Conservation (phyloP, 2,113 vertebrate genomes). For the Leptobrachium ailaonicum region DNA sequence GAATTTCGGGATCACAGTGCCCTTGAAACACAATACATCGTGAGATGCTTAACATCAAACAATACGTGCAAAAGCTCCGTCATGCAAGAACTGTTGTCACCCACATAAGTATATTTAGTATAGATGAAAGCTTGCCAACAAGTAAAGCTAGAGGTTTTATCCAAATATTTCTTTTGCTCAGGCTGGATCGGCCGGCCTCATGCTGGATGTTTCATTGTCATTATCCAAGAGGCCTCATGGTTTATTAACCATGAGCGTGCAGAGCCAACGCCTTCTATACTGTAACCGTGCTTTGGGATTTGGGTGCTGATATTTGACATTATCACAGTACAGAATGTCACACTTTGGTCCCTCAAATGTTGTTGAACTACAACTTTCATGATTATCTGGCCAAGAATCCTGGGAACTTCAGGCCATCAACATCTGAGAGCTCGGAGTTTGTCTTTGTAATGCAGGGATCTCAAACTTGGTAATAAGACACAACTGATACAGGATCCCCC, state of each 20-base stretch:
- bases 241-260: background rate
- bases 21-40: slow-evolving; percentile 30
- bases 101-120: background rate
- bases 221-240: background rate
- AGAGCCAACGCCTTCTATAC: too few relatives aligned
- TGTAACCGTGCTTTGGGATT: too few relatives aligned
- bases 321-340: too few relatives aligned
- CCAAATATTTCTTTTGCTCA: slow-evolving; percentile 38
- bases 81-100: slow-evolving; percentile 9
- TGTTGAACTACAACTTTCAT: too few relatives aligned
- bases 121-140: slow-evolving; percentile 23
- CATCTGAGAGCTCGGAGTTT: too few relatives aligned
- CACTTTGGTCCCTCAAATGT: too few relatives aligned
- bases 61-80: slow-evolving; percentile 3
- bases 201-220: slow-evolving; percentile 19
- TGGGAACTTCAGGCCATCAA: too few relatives aligned
- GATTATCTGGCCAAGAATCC: too few relatives aligned
- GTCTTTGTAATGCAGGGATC: too few relatives aligned
- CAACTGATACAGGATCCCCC: too few relatives aligned
- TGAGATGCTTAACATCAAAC: slow-evolving; percentile 34
- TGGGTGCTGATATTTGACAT: too few relatives aligned
- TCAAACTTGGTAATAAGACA: too few relatives aligned
- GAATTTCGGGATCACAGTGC: slow-evolving; percentile 31
- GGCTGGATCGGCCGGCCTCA: slow-evolving; percentile 12
- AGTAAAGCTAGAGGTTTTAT: slow-evolving; percentile 2